Base-by-base conservation (phyloP, 92 coral and sea anemone species). In the Phenganax stokvisi region DNA sequence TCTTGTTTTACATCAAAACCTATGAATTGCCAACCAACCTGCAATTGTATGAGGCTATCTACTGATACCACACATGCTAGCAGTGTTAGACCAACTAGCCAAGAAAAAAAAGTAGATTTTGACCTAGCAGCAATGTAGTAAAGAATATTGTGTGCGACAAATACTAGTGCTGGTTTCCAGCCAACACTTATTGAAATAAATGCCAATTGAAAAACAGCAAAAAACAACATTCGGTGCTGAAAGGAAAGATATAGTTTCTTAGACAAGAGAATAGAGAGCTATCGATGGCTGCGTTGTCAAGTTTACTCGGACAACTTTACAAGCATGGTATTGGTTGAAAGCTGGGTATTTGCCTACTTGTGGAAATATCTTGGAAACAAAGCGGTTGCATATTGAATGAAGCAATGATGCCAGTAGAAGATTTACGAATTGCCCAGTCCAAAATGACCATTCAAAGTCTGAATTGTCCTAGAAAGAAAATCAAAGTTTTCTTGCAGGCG, bases 381-480 rank as follows among this genome's bases (percentile, higher is more conserved):
- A 10, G 37, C 88, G 85, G 53, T 91, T 89, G 17, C 90, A 89
- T 51, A 88, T 9, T 15, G 76, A 61, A 75, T 96, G 92, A 51
- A 96, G 56, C 20, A 87, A 59, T 73, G 87, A 86, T 62, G 90
- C 89, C 4, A 89, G 84, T 53, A 96, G 12, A 44, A 92, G 65
- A 25, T 54, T 52, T 37, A 56, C 30, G 60, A 85, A 70, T 44
- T 87, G 79, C 52, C 84, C 86, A 8, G 77, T 54, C 99, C 99
- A 96, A 80, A 92, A 96, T 79, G 89, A 80, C 99, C 99, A 96
- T 72, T 96, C 99, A 78, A 85, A 85, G 56, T 96, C 99, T 20
- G 92, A 83, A 53, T 66, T 72, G 77, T 96, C 99, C 99, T 96
- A 79, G 47, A 37, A 37, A 5, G 2, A 5, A 37, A 37, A 37